Percentiles rank a stretch among this genome's conserved stretches.
These are phyloP conservation scores for Agonopterix subpropinquella DNA, from an alignment of 2,888 invertebrate genomes.

Conservation along the genomic window DNA sequence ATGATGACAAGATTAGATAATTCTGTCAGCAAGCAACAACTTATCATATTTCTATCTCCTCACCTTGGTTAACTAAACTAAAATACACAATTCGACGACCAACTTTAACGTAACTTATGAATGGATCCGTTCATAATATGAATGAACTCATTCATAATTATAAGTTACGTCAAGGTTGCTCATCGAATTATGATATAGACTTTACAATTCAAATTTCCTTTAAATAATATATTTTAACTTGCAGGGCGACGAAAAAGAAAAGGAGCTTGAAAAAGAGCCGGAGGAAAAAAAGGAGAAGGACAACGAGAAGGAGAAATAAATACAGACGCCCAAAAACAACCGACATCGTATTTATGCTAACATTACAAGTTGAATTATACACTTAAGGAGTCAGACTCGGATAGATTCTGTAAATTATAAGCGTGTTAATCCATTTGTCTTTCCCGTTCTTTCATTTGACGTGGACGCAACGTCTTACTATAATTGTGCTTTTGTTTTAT, in stretches of 20 bases:
- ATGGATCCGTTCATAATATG: too few species aligned
- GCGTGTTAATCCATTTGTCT: conserved; percentile 72
- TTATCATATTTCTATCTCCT: too few species aligned
- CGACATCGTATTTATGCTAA: conserved; percentile 16
- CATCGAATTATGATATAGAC: too few species aligned
- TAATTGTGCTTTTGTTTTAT: conserved; percentile 29
- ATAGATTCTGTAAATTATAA: conserved; percentile 60
- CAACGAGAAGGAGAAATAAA: conserved; percentile 44
- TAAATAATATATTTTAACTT: conserved; percentile 23
- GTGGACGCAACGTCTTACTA: conserved; percentile 32
- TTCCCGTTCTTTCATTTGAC: conserved; percentile 56
- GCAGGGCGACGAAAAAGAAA: conserved; percentile 84
- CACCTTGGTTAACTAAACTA: too few species aligned
- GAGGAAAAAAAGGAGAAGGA: conserved; percentile 82
- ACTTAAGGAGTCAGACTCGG: conserved; percentile 58
- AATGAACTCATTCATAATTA: too few species aligned
- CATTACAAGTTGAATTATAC: conserved; percentile 37
- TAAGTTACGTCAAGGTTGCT: too few species aligned
- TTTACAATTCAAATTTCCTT: too few species aligned
- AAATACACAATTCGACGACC: too few species aligned
- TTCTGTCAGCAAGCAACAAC: too few species aligned
- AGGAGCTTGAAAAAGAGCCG: conserved; percentile 77
- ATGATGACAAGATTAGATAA: too few species aligned
- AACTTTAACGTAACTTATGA: too few species aligned
- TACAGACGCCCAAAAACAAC: conserved; percentile 15